Evolutionary conservation across 2,888 invertebrate genomes (phyloP), one percentile per base, ranked within the genome.

Genomic region (Hyles lineata): DNA sequence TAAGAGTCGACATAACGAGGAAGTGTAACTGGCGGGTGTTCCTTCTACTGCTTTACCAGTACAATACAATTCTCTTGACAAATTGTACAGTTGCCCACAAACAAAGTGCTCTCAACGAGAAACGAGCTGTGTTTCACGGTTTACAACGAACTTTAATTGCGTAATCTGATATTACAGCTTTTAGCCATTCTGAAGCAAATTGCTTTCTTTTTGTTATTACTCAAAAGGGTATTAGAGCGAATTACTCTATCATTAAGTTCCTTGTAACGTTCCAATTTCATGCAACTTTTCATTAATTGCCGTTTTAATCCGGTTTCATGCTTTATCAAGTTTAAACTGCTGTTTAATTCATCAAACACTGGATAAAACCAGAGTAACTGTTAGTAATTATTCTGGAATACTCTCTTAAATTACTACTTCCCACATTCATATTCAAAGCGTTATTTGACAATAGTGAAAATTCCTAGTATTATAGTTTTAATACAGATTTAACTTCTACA

Each of bases 131-230:
- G 83, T 84, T 86, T 82, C 81, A 79, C 80, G 74, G 82, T 83
- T 83, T 82, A 81, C 82, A 84, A 78, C 80, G 78, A 84, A 84
- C 83, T 85, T 85, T 89, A 88, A 89, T 89, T 88, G 83, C 82
- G 81, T 87, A 87, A 88, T 88, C 85, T 83, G 85, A 88, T 83
- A 83, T 82, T 75, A 78, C 80, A 75, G 74, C 75, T 76, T 75
- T 75, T 76, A 78, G 75, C 77, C 82, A 79, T 83, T 82, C 73
- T 79, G 76, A 80, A 80, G 79, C 74, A 79, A 80, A 82, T 79
- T 78, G 75, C 78, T 78, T 77, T 78, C 77, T 80, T 79, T 77
- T 81, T 79, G 80, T 77, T 78, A 80, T 75, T 50, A 80, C 74
- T 76, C 69, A 32, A 74, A 71, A 75, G 75, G 72, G 73, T 72